Conservation (phyloP, 2,888 invertebrate species). For the Hydriomena furcata region DNA sequence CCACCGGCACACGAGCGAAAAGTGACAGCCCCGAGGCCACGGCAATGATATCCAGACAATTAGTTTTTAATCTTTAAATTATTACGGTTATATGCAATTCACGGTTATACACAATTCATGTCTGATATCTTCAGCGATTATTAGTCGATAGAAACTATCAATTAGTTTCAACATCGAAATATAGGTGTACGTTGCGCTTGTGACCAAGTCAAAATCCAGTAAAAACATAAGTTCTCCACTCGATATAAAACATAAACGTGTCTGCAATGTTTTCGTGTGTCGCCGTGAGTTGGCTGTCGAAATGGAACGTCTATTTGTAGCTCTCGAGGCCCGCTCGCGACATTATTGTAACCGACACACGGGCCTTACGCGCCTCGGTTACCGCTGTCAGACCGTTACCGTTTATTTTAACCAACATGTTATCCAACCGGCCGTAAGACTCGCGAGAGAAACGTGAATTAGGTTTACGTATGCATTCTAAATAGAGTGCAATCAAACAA, state of each 20-base stretch:
- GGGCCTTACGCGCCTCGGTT: constrained; percentile 62
- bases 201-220: constrained; percentile 17
- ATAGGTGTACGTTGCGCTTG: not conserved
- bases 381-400: constrained; percentile 48
- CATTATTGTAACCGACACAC: constrained; percentile 72
- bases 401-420: constrained; percentile 43
- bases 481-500: constrained; percentile 57
- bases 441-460: constrained; percentile 19
- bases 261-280: constrained; percentile 74
- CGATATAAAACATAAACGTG: constrained; percentile 63
- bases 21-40: constrained; percentile 60
- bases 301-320: constrained; percentile 81
- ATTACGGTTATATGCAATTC: constrained; percentile 30
- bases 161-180: not conserved
- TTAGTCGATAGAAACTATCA: not conserved
- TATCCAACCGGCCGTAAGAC: constrained; percentile 25
- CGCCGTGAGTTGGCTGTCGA: constrained; percentile 74
- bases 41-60: constrained; percentile 40
- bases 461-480: constrained; percentile 29
- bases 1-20: constrained; percentile 49
- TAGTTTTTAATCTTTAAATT: constrained; percentile 42
- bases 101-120: constrained; percentile 27
- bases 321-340: constrained; percentile 78
- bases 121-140: constrained; percentile 14
- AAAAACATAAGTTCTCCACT: constrained; percentile 44